Evolutionary conservation across 2,888 invertebrate genomes (phyloP), one percentile per base, ranked within the genome.

Genomic region (Elegia similella): DNA sequence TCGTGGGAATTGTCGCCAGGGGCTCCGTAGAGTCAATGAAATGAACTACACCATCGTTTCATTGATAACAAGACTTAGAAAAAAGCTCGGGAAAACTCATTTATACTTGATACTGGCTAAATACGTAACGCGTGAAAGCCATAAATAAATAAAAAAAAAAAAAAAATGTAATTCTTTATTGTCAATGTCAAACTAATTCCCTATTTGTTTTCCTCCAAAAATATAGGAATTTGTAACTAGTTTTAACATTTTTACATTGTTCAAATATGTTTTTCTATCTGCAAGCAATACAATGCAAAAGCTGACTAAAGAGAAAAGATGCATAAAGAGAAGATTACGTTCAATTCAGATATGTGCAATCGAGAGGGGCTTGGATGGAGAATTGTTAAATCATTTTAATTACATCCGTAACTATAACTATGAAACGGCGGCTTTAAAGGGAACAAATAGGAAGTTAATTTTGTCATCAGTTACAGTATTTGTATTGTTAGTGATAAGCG

Each of bases 301-400:
- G 59, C 47, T 53, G 56, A 59, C 50, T 57, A 61, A 63, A 64
- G 63, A 67, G 15, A 67, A 68, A 63, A 71, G 55, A 60, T 56
- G 53, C 59, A 53, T 76, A 56, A 68, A 61, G 56, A 68, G 59
- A 63, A 68, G 68, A 57, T 55, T 89, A 59, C 72, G 70, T 67
- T 56, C 42, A 42, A 59, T 84, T 54, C 88, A 88, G 73, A 78
- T 65, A 59, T 73, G 62, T 67, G 87, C 86, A 23, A 67, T 84
- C 55, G 63, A 70, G 61, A 75, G 69, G 56, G 89, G 88, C 59
- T 58, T 88, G 58, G 56, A 71, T 65, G 62, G 66, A 59, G 62
- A 61, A 58, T 59, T 77, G 55, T 52, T 88, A 54, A 68, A 75
- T 69, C 70, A 80, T 56, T 81, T 72, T 63, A 73, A 79, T 76